Conservation (phyloP, 1,140 invertebrate genomes). For the Drosophila nigrodunni region DNA sequence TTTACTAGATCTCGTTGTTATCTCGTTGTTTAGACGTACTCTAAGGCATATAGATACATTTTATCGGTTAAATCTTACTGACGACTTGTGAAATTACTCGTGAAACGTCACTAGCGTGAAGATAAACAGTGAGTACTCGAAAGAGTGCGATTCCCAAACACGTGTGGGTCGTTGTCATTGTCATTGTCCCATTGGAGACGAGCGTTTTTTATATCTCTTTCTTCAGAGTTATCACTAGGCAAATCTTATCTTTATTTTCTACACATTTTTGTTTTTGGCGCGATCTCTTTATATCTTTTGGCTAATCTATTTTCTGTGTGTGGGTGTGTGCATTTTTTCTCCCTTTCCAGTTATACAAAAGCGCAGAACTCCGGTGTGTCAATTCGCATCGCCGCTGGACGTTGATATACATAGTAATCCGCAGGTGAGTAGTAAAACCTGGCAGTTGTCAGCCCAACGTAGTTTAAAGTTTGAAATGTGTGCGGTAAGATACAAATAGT, state of each 20-base stretch:
- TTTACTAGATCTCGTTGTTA: conserved; percentile 3
- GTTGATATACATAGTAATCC: conserved; percentile 97
- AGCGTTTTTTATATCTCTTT: conserved; percentile 43
- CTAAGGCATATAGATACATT: conserved; percentile 17
- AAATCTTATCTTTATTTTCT: conserved; percentile 62
- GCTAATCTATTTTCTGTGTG: conserved; percentile 39
- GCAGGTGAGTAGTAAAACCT: conserved; percentile 89
- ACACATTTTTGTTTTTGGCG: conserved; percentile 21
- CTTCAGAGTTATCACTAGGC: conserved; percentile 41
- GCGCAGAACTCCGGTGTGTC: conserved; percentile 95
- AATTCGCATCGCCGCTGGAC: conserved; percentile 97
- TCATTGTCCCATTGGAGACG: conserved; percentile 25
- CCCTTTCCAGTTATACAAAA: conserved; percentile 93
- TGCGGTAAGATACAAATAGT: conserved; percentile 11
- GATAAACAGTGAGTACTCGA: conserved; percentile 1
- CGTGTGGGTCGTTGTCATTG: conserved; percentile 26
- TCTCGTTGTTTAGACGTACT: conserved; percentile 29
- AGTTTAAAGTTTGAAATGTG: conserved; percentile 19
- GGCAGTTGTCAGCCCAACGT: not conserved
- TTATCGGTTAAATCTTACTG: conserved; percentile 16
- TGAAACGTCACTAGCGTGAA: conserved; percentile 11
- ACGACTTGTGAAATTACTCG: conserved; percentile 28
- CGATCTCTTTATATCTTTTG: conserved; percentile 23
- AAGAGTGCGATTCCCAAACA: conserved; percentile 18
- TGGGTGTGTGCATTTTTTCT: conserved; percentile 40